phyloP scores from a whole-genome alignment of 2,888 invertebrate species.

The Celastrina argiolus region DNA sequence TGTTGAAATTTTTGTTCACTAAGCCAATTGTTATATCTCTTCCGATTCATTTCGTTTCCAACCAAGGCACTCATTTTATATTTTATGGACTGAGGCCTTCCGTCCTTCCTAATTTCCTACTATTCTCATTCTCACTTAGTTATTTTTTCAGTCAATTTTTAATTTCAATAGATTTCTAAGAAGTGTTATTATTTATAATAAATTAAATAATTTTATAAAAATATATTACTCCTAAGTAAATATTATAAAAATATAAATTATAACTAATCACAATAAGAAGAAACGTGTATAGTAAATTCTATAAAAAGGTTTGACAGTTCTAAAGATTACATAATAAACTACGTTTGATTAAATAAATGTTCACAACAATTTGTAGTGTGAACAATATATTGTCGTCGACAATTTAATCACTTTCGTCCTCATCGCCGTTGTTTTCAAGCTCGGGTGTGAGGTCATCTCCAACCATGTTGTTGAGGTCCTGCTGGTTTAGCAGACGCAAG shows the following conservation, averaged over 20 bases:
- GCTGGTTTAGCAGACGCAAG: constrained; percentile 14
- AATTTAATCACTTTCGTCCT: not conserved
- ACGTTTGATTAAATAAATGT: not conserved
- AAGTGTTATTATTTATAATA: not conserved
- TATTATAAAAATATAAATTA: constrained; percentile 18
- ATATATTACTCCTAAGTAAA: not conserved
- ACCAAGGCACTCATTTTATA: constrained; percentile 10
- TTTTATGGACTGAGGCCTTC: constrained; percentile 4
- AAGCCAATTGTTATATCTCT: not conserved
- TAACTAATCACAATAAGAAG: constrained; percentile 1
- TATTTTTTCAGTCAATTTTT: not conserved
- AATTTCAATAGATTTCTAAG: not conserved
- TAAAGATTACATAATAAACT: not conserved
- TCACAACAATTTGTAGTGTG: not conserved
- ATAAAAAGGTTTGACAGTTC: not conserved
- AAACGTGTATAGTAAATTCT: not conserved
- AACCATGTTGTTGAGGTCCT: constrained; percentile 3
- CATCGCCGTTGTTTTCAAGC: not conserved
- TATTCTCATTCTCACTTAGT: not conserved
- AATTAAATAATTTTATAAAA: not conserved
- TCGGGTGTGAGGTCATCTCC: not conserved
- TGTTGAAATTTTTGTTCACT: not conserved
- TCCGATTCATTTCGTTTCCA: not conserved
- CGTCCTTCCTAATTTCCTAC: not conserved
- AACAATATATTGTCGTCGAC: not conserved